A percentile compares a stretch with the other conserved stretches of the same genome.
Evolutionary conservation across 2,113 vertebrate species (phyloP).

Genomic region (Sciurus niger): DNA sequence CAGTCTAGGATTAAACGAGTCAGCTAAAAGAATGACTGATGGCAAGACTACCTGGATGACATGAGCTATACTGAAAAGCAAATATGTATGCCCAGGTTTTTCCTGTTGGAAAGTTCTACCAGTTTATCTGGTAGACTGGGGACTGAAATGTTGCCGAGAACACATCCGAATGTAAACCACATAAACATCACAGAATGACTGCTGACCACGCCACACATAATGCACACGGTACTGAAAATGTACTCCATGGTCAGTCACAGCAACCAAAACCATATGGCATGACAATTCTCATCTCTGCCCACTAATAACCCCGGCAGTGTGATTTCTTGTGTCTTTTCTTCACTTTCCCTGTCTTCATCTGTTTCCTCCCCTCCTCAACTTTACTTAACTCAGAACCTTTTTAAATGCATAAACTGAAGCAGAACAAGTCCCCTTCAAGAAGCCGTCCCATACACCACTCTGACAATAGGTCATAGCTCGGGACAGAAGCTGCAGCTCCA

Average conservation of each 20-base stretch:
- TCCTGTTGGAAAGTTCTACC: conserved; percentile 10
- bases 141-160: conserved; percentile 27
- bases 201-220: not conserved
- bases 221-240: not conserved
- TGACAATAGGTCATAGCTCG: not conserved
- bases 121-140: conserved; percentile 5
- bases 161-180: not conserved
- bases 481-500: not conserved
- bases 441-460: not conserved
- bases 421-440: not conserved
- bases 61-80: conserved; percentile 39
- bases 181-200: not conserved
- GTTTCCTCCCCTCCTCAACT: not conserved
- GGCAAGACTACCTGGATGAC: not conserved
- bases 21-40: not conserved
- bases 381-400: not conserved
- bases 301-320: not conserved
- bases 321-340: not conserved
- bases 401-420: not conserved
- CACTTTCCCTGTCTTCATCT: not conserved
- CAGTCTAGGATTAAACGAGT: conserved; percentile 42
- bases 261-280: not conserved
- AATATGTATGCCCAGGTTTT: not conserved
- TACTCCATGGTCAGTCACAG: not conserved
- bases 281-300: not conserved